Base-by-base conservation (phyloP, 2,797 vertebrate species). In the Megalops cyprinoides region DNA sequence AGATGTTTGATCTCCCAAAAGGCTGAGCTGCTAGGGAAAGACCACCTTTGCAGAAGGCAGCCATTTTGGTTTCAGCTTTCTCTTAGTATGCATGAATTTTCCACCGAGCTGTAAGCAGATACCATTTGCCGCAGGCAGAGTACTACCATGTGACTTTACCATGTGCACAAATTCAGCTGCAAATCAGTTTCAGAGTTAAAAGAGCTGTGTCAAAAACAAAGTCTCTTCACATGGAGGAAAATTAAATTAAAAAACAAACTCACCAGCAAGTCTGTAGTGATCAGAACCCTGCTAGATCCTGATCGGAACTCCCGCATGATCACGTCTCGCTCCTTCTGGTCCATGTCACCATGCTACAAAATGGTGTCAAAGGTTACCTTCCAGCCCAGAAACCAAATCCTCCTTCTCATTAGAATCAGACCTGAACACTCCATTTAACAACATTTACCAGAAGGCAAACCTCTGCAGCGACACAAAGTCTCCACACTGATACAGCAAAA, bases 251-350 rank as follows among this genome's bases (percentile, higher is more conserved):
- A n/a, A n/a, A n/a, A n/a, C n/a, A n/a, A 60, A 90, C 96, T 94
- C 83, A 99, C 98, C 96, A 99, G 93, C 91, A 99, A 95, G 91
- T 99, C 98, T 87, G 98, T 99, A 77, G 98, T 99, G 90, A 99
- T 99, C 90, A 99, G 89, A 85, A 99, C 98, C 88, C 98, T 92
- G 90, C 98, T 99, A 15, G 98, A 99, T 69, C 98, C 98, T 44
- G 98, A 99, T 73, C 97, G 90, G 0, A 99, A 99, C 91, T 99
- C 98, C 51, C 97, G 96, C 98, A 99, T 99, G 87, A 99, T 99
- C 84, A 99, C 96, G 83, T 99, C 98, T 79, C 98, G 94, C 81
- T 99, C 98, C 88, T 99, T 99, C 95, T 99, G 97, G 88, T 99
- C 98, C 98, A 99, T 99, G 82, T 99, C 98, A 74, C 98, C 98